Conservation (phyloP, 2,113 vertebrate genomes). For the Cromileptes altivelis region DNA sequence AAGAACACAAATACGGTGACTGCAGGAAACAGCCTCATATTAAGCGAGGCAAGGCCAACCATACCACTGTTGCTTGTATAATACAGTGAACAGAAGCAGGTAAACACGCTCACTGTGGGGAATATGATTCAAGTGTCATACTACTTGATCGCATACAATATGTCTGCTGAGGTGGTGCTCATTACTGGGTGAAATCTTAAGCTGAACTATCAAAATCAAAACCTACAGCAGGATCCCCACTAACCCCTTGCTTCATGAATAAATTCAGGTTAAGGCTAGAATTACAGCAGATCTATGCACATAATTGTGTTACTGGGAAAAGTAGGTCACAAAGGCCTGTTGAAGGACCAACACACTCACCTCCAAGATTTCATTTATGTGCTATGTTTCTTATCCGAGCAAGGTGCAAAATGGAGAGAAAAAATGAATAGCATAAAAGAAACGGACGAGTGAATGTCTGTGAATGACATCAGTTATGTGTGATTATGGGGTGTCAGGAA, state of each 20-base stretch:
- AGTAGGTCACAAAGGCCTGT: not conserved
- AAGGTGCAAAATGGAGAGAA: not conserved
- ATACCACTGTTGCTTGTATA: not conserved
- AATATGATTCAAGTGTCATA: not conserved
- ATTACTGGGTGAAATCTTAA: not conserved
- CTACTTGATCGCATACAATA: not conserved
- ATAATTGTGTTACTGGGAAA: not conserved
- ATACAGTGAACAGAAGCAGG: not conserved
- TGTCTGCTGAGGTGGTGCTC: not conserved
- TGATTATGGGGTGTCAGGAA: not conserved
- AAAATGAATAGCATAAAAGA: not conserved
- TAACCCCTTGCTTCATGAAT: not conserved
- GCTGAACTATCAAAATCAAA: not conserved
- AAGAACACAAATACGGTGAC: not conserved
- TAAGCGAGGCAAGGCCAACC: not conserved
- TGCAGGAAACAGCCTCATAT: not conserved
- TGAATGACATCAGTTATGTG: not conserved
- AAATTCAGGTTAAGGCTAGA: not conserved
- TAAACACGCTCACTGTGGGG: not conserved
- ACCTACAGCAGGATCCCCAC: not conserved
- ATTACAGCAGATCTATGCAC: not conserved
- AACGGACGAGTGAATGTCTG: not conserved
- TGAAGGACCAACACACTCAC: not conserved
- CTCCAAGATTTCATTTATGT: not conserved
- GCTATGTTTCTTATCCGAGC: not conserved